Base-by-base conservation (phyloP, 2,113 vertebrate genomes). In the Monopterus albus region DNA sequence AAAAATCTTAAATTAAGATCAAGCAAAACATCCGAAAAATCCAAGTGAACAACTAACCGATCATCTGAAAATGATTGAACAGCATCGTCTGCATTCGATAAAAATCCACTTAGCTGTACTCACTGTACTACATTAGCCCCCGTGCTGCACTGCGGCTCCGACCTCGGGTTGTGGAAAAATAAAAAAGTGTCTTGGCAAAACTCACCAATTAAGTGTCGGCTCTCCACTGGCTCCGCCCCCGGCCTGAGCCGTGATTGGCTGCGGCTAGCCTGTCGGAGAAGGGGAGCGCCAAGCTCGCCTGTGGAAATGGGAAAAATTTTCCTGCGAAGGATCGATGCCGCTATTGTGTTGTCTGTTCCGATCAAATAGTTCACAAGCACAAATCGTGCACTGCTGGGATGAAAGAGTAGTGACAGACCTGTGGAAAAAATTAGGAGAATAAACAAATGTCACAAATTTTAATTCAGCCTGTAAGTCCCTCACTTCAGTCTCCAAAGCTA, bases 41-140 rank as follows among this genome's bases (percentile, higher is more conserved):
- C 86, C 80, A 85, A 86, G 81, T 67, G 85, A 80, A 82, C 84
- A 82, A 92, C 91, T 90, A 90, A 92, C 89, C 91, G 91, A 92
- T 92, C 89, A 92, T 89, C 89, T 92, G 91, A 92, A 92, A 92
- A 90, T 91, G 91, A 91, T 92, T 92, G 91, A 92, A 91, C 86
- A 88, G 88, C 88, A 91, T 91, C 85, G 88, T 91, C 89, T 91
- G 88, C 90, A 82, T 83, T 91, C 76, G 85, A 88, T 87, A 92
- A 90, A 92, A 82, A 92, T 91, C 91, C 90, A 91, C 84, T 92
- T 92, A 91, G 90, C 88, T 92, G 91, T 94, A 94, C 93, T 94
- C 93, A 94, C 93, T 92, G 92, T 94, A 93, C 93, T 91, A 93
- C 92, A 93, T 94, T 93, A 92, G 92, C 90, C 89, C n/a, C 89